Conservation (phyloP, 2,888 invertebrate species). For the Sarcophaga carnaria region DNA sequence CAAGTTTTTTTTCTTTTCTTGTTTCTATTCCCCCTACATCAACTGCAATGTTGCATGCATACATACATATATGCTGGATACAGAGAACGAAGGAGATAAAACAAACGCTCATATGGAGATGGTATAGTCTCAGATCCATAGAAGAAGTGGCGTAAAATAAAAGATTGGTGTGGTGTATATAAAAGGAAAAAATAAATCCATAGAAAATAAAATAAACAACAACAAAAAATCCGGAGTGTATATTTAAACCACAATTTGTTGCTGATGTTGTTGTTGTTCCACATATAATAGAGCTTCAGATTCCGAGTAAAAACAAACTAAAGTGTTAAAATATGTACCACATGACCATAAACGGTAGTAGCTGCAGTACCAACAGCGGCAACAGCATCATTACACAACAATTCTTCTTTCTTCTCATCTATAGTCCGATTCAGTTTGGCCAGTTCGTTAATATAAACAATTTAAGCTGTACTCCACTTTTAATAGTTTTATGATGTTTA, state of each 20-base stretch:
- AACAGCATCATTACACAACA: no score
- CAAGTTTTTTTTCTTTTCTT: constrained; percentile 25
- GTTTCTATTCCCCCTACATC: neutral
- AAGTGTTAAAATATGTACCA: no score
- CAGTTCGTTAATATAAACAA: no score
- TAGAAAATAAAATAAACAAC: neutral
- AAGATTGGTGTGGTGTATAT: no score
- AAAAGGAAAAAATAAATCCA: neutral
- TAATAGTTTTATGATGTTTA: constrained; percentile 51
- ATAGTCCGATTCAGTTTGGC: no score
- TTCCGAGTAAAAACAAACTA: constrained; percentile 10
- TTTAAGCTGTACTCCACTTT: neutral
- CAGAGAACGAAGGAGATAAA: neutral
- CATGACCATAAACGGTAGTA: no score
- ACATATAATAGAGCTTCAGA: constrained; percentile 51
- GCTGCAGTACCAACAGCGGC: no score
- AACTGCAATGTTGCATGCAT: neutral
- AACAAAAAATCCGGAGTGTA: constrained; percentile 35
- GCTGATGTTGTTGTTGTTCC: constrained; percentile 26
- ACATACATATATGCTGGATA: neutral
- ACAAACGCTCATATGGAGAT: neutral
- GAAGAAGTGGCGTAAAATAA: no score
- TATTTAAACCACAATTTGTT: constrained; percentile 60
- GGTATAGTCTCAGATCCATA: no score
- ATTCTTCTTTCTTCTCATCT: no score